Evolutionary conservation across 1,140 invertebrate species (phyloP).

Genomic region (Globodera rostochiensis): DNA sequence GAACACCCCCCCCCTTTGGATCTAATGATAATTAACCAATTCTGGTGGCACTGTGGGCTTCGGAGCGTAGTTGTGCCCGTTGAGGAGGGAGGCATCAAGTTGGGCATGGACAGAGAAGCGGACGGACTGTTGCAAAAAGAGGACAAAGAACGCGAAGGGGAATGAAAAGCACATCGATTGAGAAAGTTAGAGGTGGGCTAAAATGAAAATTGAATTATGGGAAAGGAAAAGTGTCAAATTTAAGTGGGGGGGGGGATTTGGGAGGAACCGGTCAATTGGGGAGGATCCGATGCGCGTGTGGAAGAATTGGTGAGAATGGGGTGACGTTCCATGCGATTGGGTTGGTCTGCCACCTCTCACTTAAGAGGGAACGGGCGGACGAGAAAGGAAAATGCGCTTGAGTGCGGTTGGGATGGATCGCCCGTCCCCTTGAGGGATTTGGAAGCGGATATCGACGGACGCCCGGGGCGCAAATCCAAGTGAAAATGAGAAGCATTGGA

Average conservation of each 20-base stretch:
- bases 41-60: conserved; percentile 63
- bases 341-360: neutral
- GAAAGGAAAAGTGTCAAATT: neutral
- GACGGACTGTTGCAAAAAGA: neutral
- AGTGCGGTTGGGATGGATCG: neutral
- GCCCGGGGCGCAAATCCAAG: neutral
- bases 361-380: neutral
- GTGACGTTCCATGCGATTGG: neutral
- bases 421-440: neutral
- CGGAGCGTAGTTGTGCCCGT: conserved; percentile 48
- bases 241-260: neutral
- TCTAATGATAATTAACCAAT: conserved; percentile 19
- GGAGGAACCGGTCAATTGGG: neutral
- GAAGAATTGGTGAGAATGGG: neutral
- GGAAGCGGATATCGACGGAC: neutral
- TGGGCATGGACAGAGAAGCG: conserved; percentile 34
- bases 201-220: neutral
- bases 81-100: conserved; percentile 51
- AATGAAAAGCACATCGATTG: neutral
- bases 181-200: neutral
- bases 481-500: neutral
- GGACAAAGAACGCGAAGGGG: neutral
- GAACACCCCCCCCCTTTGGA: neutral
- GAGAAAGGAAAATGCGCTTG: neutral
- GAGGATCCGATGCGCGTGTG: neutral